Base-by-base conservation (phyloP, 2,888 invertebrate species). In the Hermodice carunculata region DNA sequence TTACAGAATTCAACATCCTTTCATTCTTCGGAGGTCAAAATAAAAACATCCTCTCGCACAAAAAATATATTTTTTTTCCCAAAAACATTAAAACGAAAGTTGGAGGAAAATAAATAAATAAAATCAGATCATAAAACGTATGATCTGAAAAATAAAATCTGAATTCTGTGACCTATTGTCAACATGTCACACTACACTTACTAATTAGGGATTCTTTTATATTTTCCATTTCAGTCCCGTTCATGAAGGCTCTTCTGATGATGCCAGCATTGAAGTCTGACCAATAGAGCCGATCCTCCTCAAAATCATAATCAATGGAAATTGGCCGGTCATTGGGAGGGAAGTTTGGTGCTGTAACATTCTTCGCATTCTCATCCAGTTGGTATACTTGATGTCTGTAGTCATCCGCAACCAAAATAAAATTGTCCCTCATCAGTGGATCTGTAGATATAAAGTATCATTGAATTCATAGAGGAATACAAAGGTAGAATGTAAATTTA, bases 231-330 rank as follows among this genome's bases (percentile, higher is more conserved):
- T 70, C 53, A 24, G 64, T 66, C 1, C 80, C 81, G 44, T 80
- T 72, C 5, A 82, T 57, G 14, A 62, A 65, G 4, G 76, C 69
- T n/a, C 74, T 66, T 64, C 79, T 76, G 32, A 84, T 78, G 11
- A 76, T 65, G 28, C 75, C 71, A 17, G 67, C 74, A 17, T 72
- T 91, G 5, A 93, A 91, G 83, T 95, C 95, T 0, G 93, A 92
- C 83, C 92, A 94, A 82, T 91, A 93, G 31, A 95, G 89, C 44
- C 90, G 84, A 70, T 91, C 91, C 57, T 90, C 89, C 51, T 91
- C 89, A 89, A 92, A 93, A 78, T 95, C 94, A 81, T 91, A 95
- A 80, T 94, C 95, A 0, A 95, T 89, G 0, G 94, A 93, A 8
- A 94, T 91, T 0, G 93, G 92, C 26, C 70, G 51, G 46, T 68